Percentiles rank a stretch among this genome's conserved stretches.
phyloP scores from a whole-genome alignment of 2,888 invertebrate species.

The Portevinia maculata region DNA sequence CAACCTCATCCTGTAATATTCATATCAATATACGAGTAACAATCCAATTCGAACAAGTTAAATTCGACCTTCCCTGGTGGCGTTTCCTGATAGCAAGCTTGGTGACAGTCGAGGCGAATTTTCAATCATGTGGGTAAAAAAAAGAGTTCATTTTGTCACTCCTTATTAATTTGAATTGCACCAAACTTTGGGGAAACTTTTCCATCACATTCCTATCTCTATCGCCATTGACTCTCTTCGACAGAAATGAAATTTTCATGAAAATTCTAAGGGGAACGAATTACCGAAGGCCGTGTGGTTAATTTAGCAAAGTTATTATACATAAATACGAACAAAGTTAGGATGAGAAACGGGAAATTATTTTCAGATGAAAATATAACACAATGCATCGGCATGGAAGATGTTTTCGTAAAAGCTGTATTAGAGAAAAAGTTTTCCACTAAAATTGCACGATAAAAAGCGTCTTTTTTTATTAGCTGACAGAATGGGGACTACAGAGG shows the following conservation, averaged over 20 bases:
- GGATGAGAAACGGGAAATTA: constrained; percentile 21
- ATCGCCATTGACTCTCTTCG: not conserved
- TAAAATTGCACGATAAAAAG: constrained; percentile 50
- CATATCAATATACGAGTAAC: constrained; percentile 35
- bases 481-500: constrained; percentile 8
- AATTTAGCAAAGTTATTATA: constrained; percentile 1
- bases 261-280: not conserved
- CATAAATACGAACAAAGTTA: constrained; percentile 35
- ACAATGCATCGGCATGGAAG: constrained; percentile 51
- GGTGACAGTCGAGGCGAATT: constrained; percentile 18
- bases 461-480: constrained; percentile 15
- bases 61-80: constrained; percentile 1
- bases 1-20: constrained; percentile 1
- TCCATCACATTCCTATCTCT: constrained; percentile 9
- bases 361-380: constrained; percentile 58
- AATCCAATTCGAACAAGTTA: constrained; percentile 31
- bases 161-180: constrained; percentile 35
- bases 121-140: constrained; percentile 16
- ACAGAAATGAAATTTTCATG: constrained; percentile 6
- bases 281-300: not conserved
- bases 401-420: not conserved
- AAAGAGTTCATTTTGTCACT: not conserved
- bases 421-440: constrained; percentile 45
- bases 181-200: constrained; percentile 13
- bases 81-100: not conserved